A percentile compares a stretch with the other conserved stretches of the same genome.
Evolutionary conservation across 2,888 invertebrate species (phyloP).

Genomic region (Torymus auratus): DNA sequence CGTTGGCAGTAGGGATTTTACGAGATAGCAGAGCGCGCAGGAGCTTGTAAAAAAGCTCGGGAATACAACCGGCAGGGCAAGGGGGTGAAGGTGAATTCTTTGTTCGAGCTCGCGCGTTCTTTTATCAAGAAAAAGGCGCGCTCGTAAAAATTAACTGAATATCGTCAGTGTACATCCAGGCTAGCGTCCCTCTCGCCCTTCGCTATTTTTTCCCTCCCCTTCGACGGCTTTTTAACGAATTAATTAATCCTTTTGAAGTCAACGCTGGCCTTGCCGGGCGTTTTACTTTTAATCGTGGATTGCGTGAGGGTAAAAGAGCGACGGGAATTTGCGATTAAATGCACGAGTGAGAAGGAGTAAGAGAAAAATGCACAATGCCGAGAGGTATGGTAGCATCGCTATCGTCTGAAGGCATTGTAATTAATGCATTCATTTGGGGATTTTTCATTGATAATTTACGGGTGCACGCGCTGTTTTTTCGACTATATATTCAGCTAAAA

Average conservation of each 20-base stretch:
- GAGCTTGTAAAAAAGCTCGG: conserved; percentile 27
- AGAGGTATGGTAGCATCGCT: not conserved
- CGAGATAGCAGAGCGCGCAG: conserved; percentile 13
- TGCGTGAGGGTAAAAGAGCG: not conserved
- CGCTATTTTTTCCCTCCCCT: conserved; percentile 29
- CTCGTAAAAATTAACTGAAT: conserved; percentile 56
- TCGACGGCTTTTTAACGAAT: conserved; percentile 40
- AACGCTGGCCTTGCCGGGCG: not conserved
- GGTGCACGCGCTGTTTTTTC: too few species aligned
- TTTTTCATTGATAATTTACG: too few species aligned
- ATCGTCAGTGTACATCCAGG: conserved; percentile 30
- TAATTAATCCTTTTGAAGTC: conserved; percentile 54
- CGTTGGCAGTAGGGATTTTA: conserved; percentile 23
- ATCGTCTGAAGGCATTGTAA: too few species aligned
- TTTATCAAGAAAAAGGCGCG: conserved; percentile 39
- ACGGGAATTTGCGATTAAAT: conserved; percentile 20
- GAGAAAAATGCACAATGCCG: not conserved
- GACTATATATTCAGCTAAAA: not conserved
- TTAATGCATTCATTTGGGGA: too few species aligned
- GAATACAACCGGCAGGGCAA: conserved; percentile 20
- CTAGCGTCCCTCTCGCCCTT: conserved; percentile 43
- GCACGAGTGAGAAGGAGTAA: too few species aligned
- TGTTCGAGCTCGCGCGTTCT: conserved; percentile 27
- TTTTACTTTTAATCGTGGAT: conserved; percentile 8
- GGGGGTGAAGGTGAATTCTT: conserved; percentile 15